Evolutionary conservation across 2,888 invertebrate species (phyloP), one percentile per base, ranked within the genome.

Genomic region (Xestia c-nigrum): DNA sequence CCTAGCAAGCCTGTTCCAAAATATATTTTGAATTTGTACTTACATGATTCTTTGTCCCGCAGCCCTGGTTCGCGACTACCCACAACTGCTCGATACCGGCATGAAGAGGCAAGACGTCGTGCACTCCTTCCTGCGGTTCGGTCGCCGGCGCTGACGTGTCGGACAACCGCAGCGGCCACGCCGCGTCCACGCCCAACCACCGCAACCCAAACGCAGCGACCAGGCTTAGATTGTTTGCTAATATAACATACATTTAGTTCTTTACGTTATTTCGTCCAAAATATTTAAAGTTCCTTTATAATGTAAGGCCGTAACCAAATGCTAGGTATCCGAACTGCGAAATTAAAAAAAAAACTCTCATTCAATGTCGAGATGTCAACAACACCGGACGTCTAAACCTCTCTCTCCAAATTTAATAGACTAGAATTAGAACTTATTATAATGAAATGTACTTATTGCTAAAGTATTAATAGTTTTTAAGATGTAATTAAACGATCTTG

Each of bases 41-140:
- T 5, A 46, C 61, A 31, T 12, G 38, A 2, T 21, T n/a, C 5
- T 21, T 50, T 67, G 21, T 46, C 9, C 63, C 55, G 0, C 92
- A 96, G 96, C 96, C 1, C 92, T 96, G 57, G 96, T 96, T 50
- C 96, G 96, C 81, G 96, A 97, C 92, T 96, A 97, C 92, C 97
- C 97, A 0, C 96, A 97, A 76, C 94, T 97, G 9, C 91, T 97
- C 72, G 98, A 98, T 95, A 97, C 97, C 85, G 98, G 98, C 84
- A 97, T 97, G 90, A 98, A 99, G 94, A 97, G 99, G 82, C 98
- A 99, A 92, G 99, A 99, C 95, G 98, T 98, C 69, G 98, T 99
- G 90, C 99, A 99, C 95, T 98, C 99, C 75, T 99, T 99, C 96
- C 97, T 99, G 89, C 98, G 99, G 91, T 99, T 99, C 94, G 99